Evolutionary conservation across 1,140 invertebrate species (phyloP).

Genomic region (Drosophila simulans): DNA sequence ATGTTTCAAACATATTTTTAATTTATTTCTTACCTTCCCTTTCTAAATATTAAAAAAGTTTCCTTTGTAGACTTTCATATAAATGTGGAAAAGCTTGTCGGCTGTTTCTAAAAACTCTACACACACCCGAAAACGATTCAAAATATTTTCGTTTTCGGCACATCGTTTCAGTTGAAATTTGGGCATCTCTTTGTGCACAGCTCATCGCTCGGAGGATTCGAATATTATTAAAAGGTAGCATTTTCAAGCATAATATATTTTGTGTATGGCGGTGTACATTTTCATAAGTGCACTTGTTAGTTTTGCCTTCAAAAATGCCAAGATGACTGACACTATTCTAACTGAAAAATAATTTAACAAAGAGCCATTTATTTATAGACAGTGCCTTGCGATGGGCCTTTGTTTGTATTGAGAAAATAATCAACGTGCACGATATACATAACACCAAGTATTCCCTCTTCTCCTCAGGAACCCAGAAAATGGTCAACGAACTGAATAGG

Average conservation of each 20-base stretch:
- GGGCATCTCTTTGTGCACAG: conserved; percentile 50
- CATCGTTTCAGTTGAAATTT: conserved; percentile 62
- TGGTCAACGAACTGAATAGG: conserved; percentile 80
- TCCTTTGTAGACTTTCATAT: conserved; percentile 11
- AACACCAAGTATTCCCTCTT: conserved; percentile 22
- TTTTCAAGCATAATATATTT: neutral
- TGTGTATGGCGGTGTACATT: conserved; percentile 46
- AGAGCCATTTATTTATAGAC: conserved; percentile 64
- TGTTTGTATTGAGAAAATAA: conserved; percentile 47
- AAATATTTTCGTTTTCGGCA: conserved; percentile 67
- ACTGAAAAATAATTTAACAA: conserved; percentile 47
- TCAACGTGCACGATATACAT: conserved; percentile 23
- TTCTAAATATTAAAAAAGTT: neutral
- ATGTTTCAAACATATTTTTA: too few relatives aligned
- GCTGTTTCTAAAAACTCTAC: conserved; percentile 33
- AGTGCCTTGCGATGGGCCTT: conserved; percentile 38
- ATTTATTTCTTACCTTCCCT: too few relatives aligned
- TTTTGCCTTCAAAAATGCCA: conserved; percentile 28
- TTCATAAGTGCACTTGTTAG: conserved; percentile 53
- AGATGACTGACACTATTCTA: conserved; percentile 68
- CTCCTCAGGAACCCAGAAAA: conserved; percentile 34
- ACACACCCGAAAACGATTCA: conserved; percentile 61
- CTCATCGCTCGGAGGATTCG: conserved; percentile 9
- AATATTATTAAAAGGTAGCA: neutral
- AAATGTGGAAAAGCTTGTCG: conserved; percentile 53